Conservation (phyloP, 2,797 vertebrate genomes). For the Morus bassanus region DNA sequence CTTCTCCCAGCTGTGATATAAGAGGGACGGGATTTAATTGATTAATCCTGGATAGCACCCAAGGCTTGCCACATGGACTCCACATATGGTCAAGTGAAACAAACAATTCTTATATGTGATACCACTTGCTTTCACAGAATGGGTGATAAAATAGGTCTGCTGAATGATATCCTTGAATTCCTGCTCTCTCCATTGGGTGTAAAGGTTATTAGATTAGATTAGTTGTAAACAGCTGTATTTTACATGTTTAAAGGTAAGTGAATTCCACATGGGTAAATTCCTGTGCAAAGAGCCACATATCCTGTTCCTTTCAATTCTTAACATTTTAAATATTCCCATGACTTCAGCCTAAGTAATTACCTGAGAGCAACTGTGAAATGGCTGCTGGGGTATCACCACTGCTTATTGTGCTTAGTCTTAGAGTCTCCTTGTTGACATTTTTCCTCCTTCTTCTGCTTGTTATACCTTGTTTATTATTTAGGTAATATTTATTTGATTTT, state of each 20-base stretch:
- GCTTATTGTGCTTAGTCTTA: background rate
- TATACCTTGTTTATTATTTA: background rate
- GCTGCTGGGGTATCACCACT: background rate
- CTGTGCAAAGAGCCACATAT: background rate
- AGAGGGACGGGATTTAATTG: background rate
- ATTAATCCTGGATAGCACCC: background rate
- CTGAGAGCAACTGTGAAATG: accelerated
- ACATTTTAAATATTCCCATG: background rate
- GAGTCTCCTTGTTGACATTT: background rate
- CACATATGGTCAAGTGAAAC: background rate
- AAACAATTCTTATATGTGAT: background rate
- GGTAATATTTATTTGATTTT: background rate
- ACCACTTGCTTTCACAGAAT: background rate
- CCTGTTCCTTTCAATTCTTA: background rate
- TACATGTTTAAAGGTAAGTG: background rate
- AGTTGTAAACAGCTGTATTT: background rate
- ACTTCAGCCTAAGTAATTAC: background rate
- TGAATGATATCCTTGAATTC: background rate
- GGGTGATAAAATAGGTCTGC: background rate
- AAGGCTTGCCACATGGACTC: background rate
- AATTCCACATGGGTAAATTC: background rate
- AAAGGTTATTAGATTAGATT: background rate
- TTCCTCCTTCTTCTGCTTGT: background rate
- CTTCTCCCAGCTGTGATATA: background rate
- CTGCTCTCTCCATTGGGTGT: accelerated